Evolutionary conservation across 1,140 invertebrate species (phyloP).

Genomic region (Steinernema feltiae): DNA sequence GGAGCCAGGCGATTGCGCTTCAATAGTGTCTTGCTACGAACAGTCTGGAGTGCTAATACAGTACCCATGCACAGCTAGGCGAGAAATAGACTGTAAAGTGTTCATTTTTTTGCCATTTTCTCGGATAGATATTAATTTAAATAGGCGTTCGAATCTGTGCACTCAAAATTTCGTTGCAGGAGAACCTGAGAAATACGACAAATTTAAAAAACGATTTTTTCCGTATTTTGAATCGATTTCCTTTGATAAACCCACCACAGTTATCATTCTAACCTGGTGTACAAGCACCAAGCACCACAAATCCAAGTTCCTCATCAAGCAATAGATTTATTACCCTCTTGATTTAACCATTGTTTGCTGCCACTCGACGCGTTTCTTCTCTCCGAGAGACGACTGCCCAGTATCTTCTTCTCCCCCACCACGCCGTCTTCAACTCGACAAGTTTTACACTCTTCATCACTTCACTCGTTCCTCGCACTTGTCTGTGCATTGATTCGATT

Average conservation of each 20-base stretch:
- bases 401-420: background rate
- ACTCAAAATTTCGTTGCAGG: too few species aligned
- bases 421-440: background rate
- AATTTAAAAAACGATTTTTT: too few species aligned
- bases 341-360: background rate
- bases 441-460: background rate
- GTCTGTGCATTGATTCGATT: constrained; percentile 4
- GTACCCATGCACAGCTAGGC: too few species aligned
- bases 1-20: too few species aligned
- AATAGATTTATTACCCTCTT: background rate
- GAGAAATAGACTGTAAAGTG: too few species aligned
- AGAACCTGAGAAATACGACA: too few species aligned
- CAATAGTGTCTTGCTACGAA: too few species aligned
- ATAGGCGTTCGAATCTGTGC: too few species aligned
- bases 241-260: background rate
- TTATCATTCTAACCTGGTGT: background rate
- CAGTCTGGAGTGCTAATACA: too few species aligned
- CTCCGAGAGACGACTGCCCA: background rate
- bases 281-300: background rate
- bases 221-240: too few species aligned
- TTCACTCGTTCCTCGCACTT: background rate
- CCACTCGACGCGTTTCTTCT: background rate
- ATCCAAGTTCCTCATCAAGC: background rate
- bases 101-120: too few species aligned
- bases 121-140: too few species aligned